These are phyloP conservation scores for Drosophila kurseongensis DNA, from an alignment of 1,140 invertebrate species.

Conservation along the genomic window DNA sequence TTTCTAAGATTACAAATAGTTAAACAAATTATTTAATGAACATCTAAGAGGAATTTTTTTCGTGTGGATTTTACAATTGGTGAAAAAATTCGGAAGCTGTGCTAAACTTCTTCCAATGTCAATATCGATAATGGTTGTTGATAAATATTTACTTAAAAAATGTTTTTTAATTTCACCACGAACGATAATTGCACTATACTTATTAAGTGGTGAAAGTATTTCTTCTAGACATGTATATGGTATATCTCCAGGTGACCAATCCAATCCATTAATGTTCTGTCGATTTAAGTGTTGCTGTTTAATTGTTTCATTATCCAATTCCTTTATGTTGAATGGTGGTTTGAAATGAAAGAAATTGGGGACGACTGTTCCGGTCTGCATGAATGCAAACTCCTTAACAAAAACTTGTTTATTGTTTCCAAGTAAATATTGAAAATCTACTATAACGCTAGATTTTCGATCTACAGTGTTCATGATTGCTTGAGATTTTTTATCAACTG, in stretches of 20 bases:
- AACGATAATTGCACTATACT: background rate
- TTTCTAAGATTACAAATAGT: background rate
- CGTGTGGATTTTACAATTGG: background rate
- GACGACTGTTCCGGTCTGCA: too few relatives aligned
- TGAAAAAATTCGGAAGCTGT: background rate
- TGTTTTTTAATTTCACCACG: constrained; percentile 1
- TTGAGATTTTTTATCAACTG: too few relatives aligned
- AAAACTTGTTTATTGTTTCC: too few relatives aligned
- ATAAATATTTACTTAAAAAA: background rate
- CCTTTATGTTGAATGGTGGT: too few relatives aligned
- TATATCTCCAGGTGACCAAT: background rate
- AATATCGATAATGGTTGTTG: background rate
- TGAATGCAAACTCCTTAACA: too few relatives aligned
- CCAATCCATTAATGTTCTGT: background rate
- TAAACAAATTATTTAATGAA: background rate
- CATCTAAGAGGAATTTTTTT: background rate
- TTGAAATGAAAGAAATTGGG: too few relatives aligned
- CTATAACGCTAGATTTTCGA: too few relatives aligned
- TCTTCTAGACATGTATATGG: background rate
- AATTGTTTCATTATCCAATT: too few relatives aligned
- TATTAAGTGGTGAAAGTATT: background rate
- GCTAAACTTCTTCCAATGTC: background rate
- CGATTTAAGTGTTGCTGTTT: background rate
- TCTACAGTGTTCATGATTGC: too few relatives aligned
- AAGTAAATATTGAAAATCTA: too few relatives aligned